phyloP scores from a whole-genome alignment of 2,113 vertebrate species.

The Peromyscus polionotus region DNA sequence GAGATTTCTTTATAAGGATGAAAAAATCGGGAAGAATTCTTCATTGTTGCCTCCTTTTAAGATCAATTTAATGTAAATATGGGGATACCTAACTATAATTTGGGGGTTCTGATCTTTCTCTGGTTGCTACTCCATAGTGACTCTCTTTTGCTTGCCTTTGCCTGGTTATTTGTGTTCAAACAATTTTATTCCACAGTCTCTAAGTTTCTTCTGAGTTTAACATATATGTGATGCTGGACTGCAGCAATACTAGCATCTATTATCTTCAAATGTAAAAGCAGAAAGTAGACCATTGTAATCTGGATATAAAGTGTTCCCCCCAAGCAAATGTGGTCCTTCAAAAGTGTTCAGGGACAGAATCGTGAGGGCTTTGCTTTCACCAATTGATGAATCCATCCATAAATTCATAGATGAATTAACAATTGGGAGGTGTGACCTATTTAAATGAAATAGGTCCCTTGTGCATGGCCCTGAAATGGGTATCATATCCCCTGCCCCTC shows the following conservation, averaged over 20 bases:
- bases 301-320: neutral
- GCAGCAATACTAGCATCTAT: neutral
- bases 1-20: neutral
- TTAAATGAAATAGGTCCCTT: neutral
- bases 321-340: neutral
- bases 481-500: neutral
- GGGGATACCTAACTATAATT: neutral
- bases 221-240: neutral
- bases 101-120: neutral
- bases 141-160: neutral
- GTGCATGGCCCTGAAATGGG: neutral
- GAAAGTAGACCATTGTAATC: neutral
- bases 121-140: neutral
- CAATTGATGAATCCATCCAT: neutral
- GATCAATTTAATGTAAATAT: neutral
- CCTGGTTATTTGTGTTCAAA: neutral
- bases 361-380: neutral
- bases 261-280: slow-evolving; percentile 33
- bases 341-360: neutral
- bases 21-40: neutral
- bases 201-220: slow-evolving; percentile 1
- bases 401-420: neutral
- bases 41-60: neutral
- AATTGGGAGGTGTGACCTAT: neutral
- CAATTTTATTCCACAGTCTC: neutral